Evolutionary conservation across 2,797 vertebrate genomes (phyloP).

Genomic region (Molossus molossus): DNA sequence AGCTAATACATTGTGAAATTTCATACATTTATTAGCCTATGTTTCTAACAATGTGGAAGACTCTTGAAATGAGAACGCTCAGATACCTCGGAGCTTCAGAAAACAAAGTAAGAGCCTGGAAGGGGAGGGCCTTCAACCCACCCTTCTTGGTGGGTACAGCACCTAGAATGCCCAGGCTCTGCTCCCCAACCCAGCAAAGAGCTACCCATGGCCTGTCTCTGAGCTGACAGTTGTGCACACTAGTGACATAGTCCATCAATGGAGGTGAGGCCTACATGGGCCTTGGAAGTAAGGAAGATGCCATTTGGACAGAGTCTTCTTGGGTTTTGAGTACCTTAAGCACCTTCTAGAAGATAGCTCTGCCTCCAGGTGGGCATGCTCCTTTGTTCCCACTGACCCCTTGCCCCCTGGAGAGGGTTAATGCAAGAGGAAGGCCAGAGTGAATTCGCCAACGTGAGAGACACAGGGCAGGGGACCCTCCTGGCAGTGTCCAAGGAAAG

Average conservation of each 20-base stretch:
- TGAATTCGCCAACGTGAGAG: neutral
- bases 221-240: neutral
- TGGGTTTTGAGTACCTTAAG: neutral
- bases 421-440: neutral
- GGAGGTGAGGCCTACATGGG: fast-evolving
- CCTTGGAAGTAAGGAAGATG: neutral
- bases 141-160: neutral
- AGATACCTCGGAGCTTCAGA: neutral
- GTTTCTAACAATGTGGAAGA: neutral
- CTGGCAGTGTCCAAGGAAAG: neutral
- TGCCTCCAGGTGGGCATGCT: neutral
- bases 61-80: neutral
- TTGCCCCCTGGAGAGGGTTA: fast-evolving
- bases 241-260: neutral
- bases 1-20: neutral
- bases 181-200: neutral
- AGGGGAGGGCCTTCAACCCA: neutral
- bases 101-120: neutral
- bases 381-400: too few relatives aligned
- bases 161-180: neutral
- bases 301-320: neutral
- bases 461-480: neutral
- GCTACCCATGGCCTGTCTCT: neutral
- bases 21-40: neutral
- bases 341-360: neutral